phyloP scores from a whole-genome alignment of 1,140 invertebrate species.

The Plectrocnemia conspersa region DNA sequence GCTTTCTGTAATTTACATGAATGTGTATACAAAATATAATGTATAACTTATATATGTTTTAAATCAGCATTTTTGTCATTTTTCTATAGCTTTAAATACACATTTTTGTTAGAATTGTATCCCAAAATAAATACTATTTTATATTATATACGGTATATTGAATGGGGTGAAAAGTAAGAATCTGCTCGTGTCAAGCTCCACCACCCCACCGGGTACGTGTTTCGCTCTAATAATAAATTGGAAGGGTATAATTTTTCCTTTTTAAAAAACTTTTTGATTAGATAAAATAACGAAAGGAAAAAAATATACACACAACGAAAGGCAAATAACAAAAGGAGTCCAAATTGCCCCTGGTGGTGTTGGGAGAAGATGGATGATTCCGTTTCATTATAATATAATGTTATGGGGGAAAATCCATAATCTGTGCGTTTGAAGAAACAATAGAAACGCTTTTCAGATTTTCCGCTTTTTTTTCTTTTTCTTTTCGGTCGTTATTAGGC shows the following conservation, averaged over 20 bases:
- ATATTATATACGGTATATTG: neutral
- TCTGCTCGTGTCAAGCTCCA: neutral
- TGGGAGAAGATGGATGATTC: conserved; percentile 24
- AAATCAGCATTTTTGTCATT: too few relatives aligned
- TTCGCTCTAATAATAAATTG: conserved; percentile 49
- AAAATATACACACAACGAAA: conserved; percentile 19
- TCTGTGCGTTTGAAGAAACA: conserved; percentile 20
- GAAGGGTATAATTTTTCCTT: conserved; percentile 52
- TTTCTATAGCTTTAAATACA: too few relatives aligned
- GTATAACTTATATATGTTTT: neutral
- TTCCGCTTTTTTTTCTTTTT: conserved; percentile 5
- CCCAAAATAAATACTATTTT: neutral
- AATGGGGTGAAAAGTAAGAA: neutral
- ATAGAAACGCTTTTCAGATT: conserved; percentile 17
- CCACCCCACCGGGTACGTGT: conserved; percentile 45
- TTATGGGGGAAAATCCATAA: conserved; percentile 11
- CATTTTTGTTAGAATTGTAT: neutral
- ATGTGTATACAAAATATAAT: conserved; percentile 3
- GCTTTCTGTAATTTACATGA: conserved; percentile 47
- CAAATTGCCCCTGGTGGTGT: conserved; percentile 23
- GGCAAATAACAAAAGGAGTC: conserved; percentile 32
- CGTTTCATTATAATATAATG: conserved; percentile 25
- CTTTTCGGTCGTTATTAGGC: conserved; percentile 5
- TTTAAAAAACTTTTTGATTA: conserved; percentile 55
- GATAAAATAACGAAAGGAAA: conserved; percentile 52